phyloP scores from a whole-genome alignment of 2,113 vertebrate species.

The Dunckerocampus dactyliophorus region DNA sequence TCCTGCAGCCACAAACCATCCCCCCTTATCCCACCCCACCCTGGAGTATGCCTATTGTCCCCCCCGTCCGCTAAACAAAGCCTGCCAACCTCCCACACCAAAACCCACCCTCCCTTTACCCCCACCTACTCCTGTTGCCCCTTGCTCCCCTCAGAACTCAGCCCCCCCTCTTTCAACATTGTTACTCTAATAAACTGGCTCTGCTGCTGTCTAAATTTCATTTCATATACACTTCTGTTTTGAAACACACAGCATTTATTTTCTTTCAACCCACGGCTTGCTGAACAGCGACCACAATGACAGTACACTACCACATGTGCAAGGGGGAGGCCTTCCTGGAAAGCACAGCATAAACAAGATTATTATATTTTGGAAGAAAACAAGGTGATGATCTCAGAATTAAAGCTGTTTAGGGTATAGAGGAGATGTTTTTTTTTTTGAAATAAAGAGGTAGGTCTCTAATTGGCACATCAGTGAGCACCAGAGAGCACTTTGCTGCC shows the following conservation, averaged over 20 bases:
- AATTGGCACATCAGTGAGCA: neutral
- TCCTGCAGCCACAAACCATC: slow-evolving; percentile 55
- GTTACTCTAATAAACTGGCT: slow-evolving; percentile 58
- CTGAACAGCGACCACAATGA: neutral
- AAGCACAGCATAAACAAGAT: neutral
- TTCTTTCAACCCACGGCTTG: neutral
- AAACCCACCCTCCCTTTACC: slow-evolving; percentile 21
- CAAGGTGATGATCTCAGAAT: neutral
- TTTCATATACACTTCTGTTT: slow-evolving; percentile 47
- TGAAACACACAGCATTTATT: neutral
- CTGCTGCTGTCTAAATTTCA: slow-evolving; percentile 57
- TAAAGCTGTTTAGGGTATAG: neutral
- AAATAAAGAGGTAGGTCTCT: neutral
- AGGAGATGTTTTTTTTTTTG: neutral
- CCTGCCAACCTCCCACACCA: slow-evolving; percentile 13
- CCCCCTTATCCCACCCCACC: slow-evolving; percentile 37
- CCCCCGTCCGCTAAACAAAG: slow-evolving; percentile 57
- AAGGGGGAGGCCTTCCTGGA: neutral
- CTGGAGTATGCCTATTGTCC: slow-evolving; percentile 61
- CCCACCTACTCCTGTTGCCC: slow-evolving; percentile 30
- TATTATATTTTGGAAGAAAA: neutral
- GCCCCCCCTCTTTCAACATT: slow-evolving; percentile 36
- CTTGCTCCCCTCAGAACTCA: slow-evolving; percentile 13
- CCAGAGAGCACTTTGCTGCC: neutral
- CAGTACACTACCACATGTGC: neutral